phyloP scores from a whole-genome alignment of 2,888 invertebrate genomes.

The Hylaea fasciaria region DNA sequence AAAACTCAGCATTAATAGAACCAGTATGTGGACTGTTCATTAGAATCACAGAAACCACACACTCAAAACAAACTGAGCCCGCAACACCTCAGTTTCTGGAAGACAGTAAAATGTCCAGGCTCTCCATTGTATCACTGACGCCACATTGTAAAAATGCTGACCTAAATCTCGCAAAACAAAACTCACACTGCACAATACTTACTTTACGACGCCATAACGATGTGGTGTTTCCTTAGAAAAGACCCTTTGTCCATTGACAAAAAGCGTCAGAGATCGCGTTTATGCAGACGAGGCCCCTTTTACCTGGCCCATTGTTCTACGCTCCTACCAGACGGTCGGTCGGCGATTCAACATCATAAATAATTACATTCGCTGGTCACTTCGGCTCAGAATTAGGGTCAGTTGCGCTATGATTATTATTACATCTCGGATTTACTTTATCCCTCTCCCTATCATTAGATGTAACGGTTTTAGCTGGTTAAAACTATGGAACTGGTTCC shows the following conservation, averaged over 20 bases:
- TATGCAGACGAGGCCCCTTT: conserved; percentile 76
- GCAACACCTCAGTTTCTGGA: conserved; percentile 50
- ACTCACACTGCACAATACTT: conserved; percentile 78
- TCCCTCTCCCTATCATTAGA: conserved; percentile 83
- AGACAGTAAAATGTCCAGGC: conserved; percentile 65
- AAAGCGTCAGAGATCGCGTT: conserved; percentile 79
- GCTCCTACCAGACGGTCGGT: conserved; percentile 77
- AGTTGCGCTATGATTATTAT: conserved; percentile 79
- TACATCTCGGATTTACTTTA: conserved; percentile 73
- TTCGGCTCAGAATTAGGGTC: conserved; percentile 73
- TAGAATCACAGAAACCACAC: too few relatives aligned
- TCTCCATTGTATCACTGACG: conserved; percentile 72
- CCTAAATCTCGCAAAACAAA: conserved; percentile 83
- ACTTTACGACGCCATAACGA: conserved; percentile 83
- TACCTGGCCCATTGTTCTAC: conserved; percentile 80
- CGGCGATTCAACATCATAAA: conserved; percentile 78
- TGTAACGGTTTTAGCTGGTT: conserved; percentile 84
- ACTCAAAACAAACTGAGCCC: conserved; percentile 35
- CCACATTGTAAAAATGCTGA: conserved; percentile 82
- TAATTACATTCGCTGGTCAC: conserved; percentile 81
- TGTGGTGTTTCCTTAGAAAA: conserved; percentile 84
- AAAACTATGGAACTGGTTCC: conserved; percentile 84
- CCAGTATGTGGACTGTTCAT: too few relatives aligned
- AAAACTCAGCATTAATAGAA: too few relatives aligned
- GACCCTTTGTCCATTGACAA: conserved; percentile 83